Evolutionary conservation across 2,888 invertebrate species (phyloP).

Genomic region (Artemia sp.): DNA sequence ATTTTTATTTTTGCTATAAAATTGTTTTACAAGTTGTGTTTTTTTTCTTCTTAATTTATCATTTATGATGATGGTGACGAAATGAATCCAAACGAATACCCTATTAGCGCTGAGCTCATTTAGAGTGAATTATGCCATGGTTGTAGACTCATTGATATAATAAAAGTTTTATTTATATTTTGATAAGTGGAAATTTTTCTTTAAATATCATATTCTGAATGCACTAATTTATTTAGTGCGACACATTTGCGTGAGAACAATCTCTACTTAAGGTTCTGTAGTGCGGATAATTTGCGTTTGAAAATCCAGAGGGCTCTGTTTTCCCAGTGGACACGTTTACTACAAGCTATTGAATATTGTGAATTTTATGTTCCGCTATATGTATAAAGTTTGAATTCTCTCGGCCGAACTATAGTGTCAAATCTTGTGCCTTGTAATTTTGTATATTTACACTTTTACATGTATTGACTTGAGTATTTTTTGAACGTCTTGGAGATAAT

Average conservation of each 20-base stretch:
- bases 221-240: too few species aligned
- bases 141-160: background rate
- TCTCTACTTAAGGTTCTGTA: conserved; percentile 10
- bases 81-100: too few species aligned
- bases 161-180: background rate
- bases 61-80: too few species aligned
- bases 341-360: too few species aligned
- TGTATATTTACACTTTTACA: conserved; percentile 3
- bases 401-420: conserved; percentile 14
- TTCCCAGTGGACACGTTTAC: too few species aligned
- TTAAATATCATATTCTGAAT: too few species aligned
- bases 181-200: background rate
- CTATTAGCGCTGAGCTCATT: too few species aligned
- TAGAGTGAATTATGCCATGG: background rate
- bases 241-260: background rate
- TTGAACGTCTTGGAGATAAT: background rate
- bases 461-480: conserved; percentile 1
- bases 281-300: background rate
- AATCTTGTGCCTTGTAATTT: background rate
- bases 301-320: background rate
- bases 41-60: too few species aligned
- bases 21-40: too few species aligned
- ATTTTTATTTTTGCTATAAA: too few species aligned
- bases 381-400: background rate
- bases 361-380: too few species aligned